phyloP scores from a whole-genome alignment of 2,113 vertebrate genomes.

The Girardinichthys multiradiatus region DNA sequence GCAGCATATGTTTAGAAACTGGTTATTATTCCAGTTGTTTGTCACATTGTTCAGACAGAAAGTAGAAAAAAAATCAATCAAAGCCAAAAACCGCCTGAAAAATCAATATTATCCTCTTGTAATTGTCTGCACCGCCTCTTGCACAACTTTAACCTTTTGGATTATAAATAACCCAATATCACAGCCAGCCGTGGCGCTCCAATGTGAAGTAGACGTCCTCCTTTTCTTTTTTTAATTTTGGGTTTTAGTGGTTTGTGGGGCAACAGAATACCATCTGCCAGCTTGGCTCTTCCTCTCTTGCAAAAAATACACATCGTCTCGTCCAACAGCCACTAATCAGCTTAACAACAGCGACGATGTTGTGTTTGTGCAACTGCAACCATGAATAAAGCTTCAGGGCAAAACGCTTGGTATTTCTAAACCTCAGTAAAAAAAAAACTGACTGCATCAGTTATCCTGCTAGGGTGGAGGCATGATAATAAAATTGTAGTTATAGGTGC shows the following conservation, averaged over 20 bases:
- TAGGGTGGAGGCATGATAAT: no score
- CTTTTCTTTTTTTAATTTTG: neutral
- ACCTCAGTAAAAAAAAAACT: neutral
- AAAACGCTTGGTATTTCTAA: constrained; percentile 12
- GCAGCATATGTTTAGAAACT: neutral
- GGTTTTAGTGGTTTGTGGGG: constrained; percentile 22
- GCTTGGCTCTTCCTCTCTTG: constrained; percentile 20
- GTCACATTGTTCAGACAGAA: no score
- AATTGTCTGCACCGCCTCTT: neutral
- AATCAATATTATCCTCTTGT: neutral
- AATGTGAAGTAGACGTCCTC: constrained; percentile 28
- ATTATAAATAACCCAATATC: constrained; percentile 31
- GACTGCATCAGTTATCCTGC: neutral
- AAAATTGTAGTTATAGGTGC: no score
- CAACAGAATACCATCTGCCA: constrained; percentile 47
- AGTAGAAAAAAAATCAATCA: neutral
- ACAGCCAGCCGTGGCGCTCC: constrained; percentile 20
- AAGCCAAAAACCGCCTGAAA: neutral
- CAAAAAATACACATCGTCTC: neutral
- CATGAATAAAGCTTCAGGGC: constrained; percentile 34
- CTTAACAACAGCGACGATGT: constrained; percentile 41
- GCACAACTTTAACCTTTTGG: constrained; percentile 5
- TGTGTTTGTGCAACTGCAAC: constrained; percentile 23
- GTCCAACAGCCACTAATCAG: constrained; percentile 26
- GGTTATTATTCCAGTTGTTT: neutral